These are phyloP conservation scores for Tribolium madens DNA, from an alignment of 1,140 invertebrate genomes.

Conservation along the genomic window DNA sequence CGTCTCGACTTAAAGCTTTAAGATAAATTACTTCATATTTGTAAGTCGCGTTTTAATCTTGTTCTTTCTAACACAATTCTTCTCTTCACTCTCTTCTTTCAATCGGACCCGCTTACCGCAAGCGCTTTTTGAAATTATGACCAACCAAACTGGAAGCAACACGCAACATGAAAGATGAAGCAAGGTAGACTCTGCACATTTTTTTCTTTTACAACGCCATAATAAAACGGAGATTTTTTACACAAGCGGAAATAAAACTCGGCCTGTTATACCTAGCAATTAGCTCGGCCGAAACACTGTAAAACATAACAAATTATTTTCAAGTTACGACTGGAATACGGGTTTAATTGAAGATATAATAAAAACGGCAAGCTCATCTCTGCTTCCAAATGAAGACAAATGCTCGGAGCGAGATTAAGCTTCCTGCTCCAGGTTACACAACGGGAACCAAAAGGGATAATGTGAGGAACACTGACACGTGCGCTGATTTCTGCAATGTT, in stretches of 20 bases:
- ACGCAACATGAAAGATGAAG: conserved; percentile 2
- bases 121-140: conserved; percentile 13
- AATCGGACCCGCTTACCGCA: conserved; percentile 13
- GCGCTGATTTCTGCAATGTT: conserved; percentile 33
- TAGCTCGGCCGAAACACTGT: conserved; percentile 15
- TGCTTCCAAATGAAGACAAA: conserved; percentile 49
- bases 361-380: conserved; percentile 48
- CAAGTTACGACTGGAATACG: conserved; percentile 46
- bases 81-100: neutral
- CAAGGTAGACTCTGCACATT: neutral
- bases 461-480: conserved; percentile 51
- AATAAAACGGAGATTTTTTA: conserved; percentile 9
- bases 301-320: conserved; percentile 48
- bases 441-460: conserved; percentile 41
- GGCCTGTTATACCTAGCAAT: conserved; percentile 1
- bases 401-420: conserved; percentile 41
- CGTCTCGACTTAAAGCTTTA: conserved; percentile 1
- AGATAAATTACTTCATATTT: conserved; percentile 42
- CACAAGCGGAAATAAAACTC: conserved; percentile 15
- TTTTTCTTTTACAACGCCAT: conserved; percentile 1
- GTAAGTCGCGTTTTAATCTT: conserved; percentile 40
- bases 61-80: conserved; percentile 6
- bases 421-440: conserved; percentile 37
- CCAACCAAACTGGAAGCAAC: conserved; percentile 4
- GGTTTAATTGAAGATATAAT: conserved; percentile 50